A percentile compares a stretch with the other conserved stretches of the same genome.
These are phyloP conservation scores for Porites evermanni DNA, from an alignment of 92 coral and sea anemone genomes.

Conservation along the genomic window DNA sequence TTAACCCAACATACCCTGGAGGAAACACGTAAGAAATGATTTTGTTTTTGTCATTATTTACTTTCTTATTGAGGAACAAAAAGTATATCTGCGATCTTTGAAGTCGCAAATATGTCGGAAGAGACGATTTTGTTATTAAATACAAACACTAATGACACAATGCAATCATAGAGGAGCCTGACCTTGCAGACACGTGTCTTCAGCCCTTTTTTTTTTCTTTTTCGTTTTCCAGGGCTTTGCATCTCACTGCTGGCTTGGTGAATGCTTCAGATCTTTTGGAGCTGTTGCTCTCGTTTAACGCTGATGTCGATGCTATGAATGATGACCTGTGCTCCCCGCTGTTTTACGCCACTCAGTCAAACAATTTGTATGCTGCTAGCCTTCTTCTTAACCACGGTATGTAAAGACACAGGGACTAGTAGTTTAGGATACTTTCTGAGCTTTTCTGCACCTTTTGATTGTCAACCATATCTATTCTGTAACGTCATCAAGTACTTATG, in stretches of 20 bases:
- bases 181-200: too few relatives aligned
- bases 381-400: constrained; percentile 80
- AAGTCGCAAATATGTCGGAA: too few relatives aligned
- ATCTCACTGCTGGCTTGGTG: constrained; percentile 85
- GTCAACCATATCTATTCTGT: too few relatives aligned
- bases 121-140: too few relatives aligned
- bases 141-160: too few relatives aligned
- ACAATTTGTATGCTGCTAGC: constrained; percentile 95
- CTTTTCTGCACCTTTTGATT: too few relatives aligned
- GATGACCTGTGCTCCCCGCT: constrained; percentile 93
- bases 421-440: too few relatives aligned
- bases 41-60: neutral
- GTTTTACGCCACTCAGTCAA: constrained; percentile 94
- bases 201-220: neutral
- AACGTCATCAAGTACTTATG: too few relatives aligned
- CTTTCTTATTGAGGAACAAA: too few relatives aligned
- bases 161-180: too few relatives aligned
- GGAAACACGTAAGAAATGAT: constrained; percentile 84
- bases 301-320: constrained; percentile 91
- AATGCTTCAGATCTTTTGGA: constrained; percentile 87
- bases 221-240: constrained; percentile 73
- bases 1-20: constrained; percentile 80
- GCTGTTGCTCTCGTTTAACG: constrained; percentile 74
- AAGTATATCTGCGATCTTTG: too few relatives aligned
- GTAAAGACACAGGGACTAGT: neutral